Percentiles rank a stretch among this genome's conserved stretches.
Evolutionary conservation across 2,113 vertebrate species (phyloP).

Genomic region (Sula dactylatra): DNA sequence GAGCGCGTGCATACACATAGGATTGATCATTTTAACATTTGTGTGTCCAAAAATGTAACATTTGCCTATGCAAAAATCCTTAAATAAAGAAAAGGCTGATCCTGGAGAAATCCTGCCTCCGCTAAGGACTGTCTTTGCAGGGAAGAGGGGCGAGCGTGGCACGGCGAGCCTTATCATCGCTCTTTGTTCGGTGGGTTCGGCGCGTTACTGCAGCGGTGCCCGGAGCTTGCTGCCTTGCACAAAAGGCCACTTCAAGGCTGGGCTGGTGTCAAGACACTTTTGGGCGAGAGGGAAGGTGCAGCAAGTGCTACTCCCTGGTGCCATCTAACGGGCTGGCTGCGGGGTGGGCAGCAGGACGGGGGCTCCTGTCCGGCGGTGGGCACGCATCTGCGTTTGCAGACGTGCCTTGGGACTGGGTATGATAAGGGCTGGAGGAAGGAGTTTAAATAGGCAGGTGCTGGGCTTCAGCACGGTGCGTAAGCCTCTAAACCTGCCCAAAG

Average conservation of each 20-base stretch:
- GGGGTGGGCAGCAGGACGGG: fast-evolving
- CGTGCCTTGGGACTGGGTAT: not conserved
- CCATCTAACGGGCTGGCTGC: conserved; percentile 12
- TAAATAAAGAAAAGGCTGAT: conserved; percentile 54
- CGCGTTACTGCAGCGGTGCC: not conserved
- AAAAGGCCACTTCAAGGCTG: not conserved
- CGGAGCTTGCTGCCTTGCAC: not conserved
- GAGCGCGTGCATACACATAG: not conserved
- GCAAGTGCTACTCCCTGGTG: not conserved
- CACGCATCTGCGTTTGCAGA: not conserved
- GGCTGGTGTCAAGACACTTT: not conserved
- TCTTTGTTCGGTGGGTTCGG: fast-evolving
- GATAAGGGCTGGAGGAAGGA: not conserved
- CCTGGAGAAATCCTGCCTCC: not conserved
- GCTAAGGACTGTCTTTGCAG: not conserved
- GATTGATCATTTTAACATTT: not conserved
- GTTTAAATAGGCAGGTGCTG: not conserved
- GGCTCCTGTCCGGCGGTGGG: not conserved
- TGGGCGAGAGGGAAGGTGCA: not conserved
- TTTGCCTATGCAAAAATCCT: not conserved
- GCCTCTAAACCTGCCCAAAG: not conserved
- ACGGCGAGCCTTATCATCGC: not conserved
- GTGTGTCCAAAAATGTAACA: not conserved
- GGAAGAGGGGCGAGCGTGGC: not conserved
- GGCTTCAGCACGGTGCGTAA: not conserved